Base-by-base conservation (phyloP, 2,797 vertebrate genomes). In the Sus cebifrons region DNA sequence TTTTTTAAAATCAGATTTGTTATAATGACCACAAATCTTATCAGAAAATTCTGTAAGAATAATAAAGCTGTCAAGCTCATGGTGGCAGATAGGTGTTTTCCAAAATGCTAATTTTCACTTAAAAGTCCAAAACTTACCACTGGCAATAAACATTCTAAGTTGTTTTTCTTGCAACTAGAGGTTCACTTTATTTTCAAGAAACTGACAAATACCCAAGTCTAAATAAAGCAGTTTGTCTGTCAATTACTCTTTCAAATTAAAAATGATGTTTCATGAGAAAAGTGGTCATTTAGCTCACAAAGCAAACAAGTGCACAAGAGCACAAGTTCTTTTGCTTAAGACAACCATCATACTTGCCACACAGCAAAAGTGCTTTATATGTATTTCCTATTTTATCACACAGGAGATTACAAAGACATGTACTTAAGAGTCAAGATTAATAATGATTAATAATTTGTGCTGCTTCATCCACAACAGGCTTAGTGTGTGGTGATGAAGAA, bases 61-160 rank as follows among this genome's bases (percentile, higher is more conserved):
- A 90, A 86, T 54, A 84, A 78, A 71, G n/a, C 25, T 84, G 14
- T 84, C n/a, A 75, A 68, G 32, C 15, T 94, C 18, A 94, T 25
- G 12, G 64, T 64, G 52, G 52, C 29, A 95, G 54, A 90, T 65
- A 52, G 0, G 54, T 36, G 52, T 89, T 79, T 79, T 79, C 78
- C 49, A 94, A 89, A 95, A 74, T 81, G 87, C 58, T 27, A 64
- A 79, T 65, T 90, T 75, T 88, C 94, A 85, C 67, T 91, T 94
- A 62, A 40, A 73, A 74, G 71, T 84, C 70, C 62, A 95, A 82
- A 85, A 74, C 75, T 82, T 83, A 64, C 71, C 74, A 82, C 0
- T 65, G n/a, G 67, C 11, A 93, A 93, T 6, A 91, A 84, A 88
- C 49, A 71, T n/a, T 27, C 4, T 54, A 29, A 74, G 7, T 64